Base-by-base conservation (phyloP, 2,888 invertebrate genomes). In the Marronus borbonicus region DNA sequence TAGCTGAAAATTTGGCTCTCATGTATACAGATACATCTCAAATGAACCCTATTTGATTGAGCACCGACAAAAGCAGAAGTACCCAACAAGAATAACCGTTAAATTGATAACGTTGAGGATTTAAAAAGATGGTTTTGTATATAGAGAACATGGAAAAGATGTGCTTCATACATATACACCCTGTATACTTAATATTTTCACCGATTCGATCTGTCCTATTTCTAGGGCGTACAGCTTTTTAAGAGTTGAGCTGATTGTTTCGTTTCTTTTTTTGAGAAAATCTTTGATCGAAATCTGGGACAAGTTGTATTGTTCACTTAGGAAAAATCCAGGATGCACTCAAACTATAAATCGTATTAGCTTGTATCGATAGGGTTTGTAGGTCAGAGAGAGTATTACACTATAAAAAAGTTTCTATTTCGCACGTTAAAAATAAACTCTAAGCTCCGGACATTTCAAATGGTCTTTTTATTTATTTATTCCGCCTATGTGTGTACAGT, bases 351-450 rank as follows among this genome's bases (percentile, higher is more conserved):
- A 78, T 78, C 75, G 75, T 68, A 69, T 78, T 78, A 69, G 58
- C 65, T 75, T 68, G 78, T 78, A 76, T 75, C 75, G 78, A 78
- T 78, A 64, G 62, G 68, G 62, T 78, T 76, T 78, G 75, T 78
- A 75, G 80, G 78, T 79, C 80, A 72, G 36, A 76, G 55, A 62
- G 78, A 31, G 39, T 60, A 60, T 60, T 60, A 60, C 60, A 60
- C 60, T 60, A 60, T 60, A 60, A 60, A 60, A 60, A 60, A 28
- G 20, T 60, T 60, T 60, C 8, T 60, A 20, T 60, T 28, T 60
- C 24, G 20, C 60, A 17, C 14, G 44, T 17, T 55, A 55, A 55
- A 55, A 55, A 55, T 55, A 55, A 55, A n/a, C 17, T 55, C 52
- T n/a, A 17, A 17, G 52, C 20, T 60, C 12, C 24, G 7, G 8